A percentile compares a stretch with the other conserved stretches of the same genome.
phyloP scores from a whole-genome alignment of 23 tunicate genomes.

The Styela clava region DNA sequence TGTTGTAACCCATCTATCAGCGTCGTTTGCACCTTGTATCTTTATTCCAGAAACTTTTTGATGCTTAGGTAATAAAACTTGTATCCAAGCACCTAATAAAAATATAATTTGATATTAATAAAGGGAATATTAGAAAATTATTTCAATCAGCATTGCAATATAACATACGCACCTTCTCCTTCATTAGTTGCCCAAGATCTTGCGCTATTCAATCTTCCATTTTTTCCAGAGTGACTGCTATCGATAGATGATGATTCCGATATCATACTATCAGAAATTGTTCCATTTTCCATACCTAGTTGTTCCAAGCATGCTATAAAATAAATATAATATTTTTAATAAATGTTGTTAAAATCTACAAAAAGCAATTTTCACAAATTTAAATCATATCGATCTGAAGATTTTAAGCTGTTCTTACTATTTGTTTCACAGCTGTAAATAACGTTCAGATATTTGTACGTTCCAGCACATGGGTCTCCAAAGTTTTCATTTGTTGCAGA shows the following conservation, averaged over 20 bases:
- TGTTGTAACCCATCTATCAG: slow-evolving; percentile 58
- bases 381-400: neutral
- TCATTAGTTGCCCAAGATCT: slow-evolving; percentile 71
- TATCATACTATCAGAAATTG: slow-evolving; percentile 57
- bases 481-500: slow-evolving; percentile 60
- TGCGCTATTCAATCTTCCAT: slow-evolving; percentile 68
- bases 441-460: slow-evolving; percentile 86
- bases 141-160: neutral
- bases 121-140: neutral
- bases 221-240: slow-evolving; percentile 49
- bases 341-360: neutral
- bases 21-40: slow-evolving; percentile 73
- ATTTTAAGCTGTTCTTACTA: slow-evolving; percentile 48
- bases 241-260: slow-evolving; percentile 57
- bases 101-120: too few species aligned
- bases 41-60: slow-evolving; percentile 54
- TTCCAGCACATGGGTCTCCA: slow-evolving; percentile 77
- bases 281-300: slow-evolving; percentile 85
- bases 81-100: slow-evolving; percentile 29
- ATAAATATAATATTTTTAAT: too few species aligned
- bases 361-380: neutral
- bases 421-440: slow-evolving; percentile 72
- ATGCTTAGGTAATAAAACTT: slow-evolving; percentile 57
- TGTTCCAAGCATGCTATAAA: slow-evolving; percentile 57
- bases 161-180: slow-evolving; percentile 42